Evolutionary conservation across 2,797 vertebrate species (phyloP).

Genomic region (Mormyrops attenuatus): DNA sequence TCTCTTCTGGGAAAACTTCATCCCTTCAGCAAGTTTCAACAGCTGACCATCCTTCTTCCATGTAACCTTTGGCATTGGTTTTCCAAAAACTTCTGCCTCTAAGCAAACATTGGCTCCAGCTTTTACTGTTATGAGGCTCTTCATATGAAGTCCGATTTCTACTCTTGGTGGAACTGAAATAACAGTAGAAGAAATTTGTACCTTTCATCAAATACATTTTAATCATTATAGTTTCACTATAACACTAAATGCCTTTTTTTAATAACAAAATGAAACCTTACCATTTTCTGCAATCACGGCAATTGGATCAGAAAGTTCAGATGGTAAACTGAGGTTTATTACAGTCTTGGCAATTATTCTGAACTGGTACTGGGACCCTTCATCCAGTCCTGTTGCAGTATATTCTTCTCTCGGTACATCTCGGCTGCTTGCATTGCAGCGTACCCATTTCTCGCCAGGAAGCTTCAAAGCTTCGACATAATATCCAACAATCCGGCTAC

Average conservation of each 20-base stretch:
- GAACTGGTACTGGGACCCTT: constrained; percentile 85
- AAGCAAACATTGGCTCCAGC: constrained; percentile 85
- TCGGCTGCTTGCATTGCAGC: constrained; percentile 81
- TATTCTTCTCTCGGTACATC: constrained; percentile 87
- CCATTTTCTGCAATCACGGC: constrained; percentile 85
- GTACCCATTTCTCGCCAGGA: constrained; percentile 85
- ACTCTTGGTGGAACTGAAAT: constrained; percentile 86
- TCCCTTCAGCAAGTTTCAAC: constrained; percentile 76
- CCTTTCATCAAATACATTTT: constrained; percentile 9
- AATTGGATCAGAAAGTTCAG: constrained; percentile 89
- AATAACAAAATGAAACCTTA: constrained; percentile 47
- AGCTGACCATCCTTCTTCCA: constrained; percentile 81
- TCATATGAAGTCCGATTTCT: constrained; percentile 87
- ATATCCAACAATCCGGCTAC: constrained; percentile 93
- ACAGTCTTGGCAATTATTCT: constrained; percentile 90
- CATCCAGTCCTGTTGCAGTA: constrained; percentile 80
- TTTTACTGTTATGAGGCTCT: constrained; percentile 84
- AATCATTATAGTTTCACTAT: background rate
- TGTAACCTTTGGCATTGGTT: constrained; percentile 82
- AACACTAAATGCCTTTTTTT: background rate
- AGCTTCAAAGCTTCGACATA: constrained; percentile 85
- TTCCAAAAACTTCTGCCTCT: constrained; percentile 89
- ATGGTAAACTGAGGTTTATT: constrained; percentile 82
- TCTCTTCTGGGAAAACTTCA: constrained; percentile 82
- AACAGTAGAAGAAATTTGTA: constrained; percentile 14